Evolutionary conservation across 2,113 vertebrate genomes (phyloP).

Genomic region (Deroptyus accipitrinus): DNA sequence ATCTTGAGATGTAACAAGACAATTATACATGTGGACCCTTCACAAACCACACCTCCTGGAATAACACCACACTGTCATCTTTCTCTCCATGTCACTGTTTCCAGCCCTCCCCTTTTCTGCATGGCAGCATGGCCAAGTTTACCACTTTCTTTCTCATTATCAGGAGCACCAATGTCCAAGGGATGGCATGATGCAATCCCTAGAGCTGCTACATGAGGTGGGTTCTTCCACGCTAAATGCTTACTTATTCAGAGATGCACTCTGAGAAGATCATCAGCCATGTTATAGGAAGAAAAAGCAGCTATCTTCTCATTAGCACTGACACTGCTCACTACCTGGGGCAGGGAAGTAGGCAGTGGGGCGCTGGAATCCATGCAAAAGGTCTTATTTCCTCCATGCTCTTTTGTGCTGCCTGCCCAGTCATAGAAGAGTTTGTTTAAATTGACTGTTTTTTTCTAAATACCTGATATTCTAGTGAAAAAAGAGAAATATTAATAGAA

Average conservation of each 20-base stretch:
- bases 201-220: not conserved
- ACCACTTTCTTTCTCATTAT: not conserved
- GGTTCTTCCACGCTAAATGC: not conserved
- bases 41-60: not conserved
- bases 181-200: not conserved
- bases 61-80: slow-evolving; percentile 2
- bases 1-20: slow-evolving; percentile 20
- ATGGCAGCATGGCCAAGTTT: not conserved
- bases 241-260: not conserved
- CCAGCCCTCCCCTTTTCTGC: not conserved
- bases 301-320: not conserved
- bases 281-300: not conserved
- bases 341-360: not conserved
- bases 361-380: not conserved
- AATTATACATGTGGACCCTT: slow-evolving; percentile 16
- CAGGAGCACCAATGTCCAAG: not conserved
- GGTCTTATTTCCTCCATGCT: not conserved
- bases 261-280: not conserved
- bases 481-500: not conserved
- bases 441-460: not conserved
- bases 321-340: not conserved
- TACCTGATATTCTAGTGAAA: not conserved
- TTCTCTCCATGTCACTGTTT: not conserved
- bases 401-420: not conserved
- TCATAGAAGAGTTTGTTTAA: not conserved